Evolutionary conservation across 2,113 vertebrate genomes (phyloP), one percentile per base, ranked within the genome.

Genomic region (Hippocampus mohnikei): DNA sequence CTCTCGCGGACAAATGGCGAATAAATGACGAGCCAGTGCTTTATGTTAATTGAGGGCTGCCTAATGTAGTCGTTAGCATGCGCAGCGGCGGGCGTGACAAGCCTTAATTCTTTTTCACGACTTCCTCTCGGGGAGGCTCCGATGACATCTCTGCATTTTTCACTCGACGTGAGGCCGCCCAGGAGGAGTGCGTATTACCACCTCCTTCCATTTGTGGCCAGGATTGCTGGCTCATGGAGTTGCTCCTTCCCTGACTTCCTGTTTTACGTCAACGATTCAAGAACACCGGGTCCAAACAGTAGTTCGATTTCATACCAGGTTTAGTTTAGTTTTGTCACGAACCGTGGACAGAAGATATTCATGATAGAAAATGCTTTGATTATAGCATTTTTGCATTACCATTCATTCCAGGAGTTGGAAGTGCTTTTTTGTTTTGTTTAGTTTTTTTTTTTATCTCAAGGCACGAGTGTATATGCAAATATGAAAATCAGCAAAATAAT

Each of bases 41-140:
- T 78, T 85, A 84, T 85, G 87, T 84, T 89, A 88, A 90, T 89
- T 85, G 82, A 86, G 78, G 78, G 70, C 69, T 82, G 79, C 72
- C 75, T 90, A 90, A 91, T 91, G 84, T 81, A 73, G 84, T 87
- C 88, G 81, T 87, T 88, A 89, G 79, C 82, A 89, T 88, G 86
- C 87, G 48, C n/a, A 63, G 79, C 73, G 48, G 82, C 86, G 82
- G 75, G 80, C 77, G 64, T 60, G 69, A 71, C 48, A 50, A 76
- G 76, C 85, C 80, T 90, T 86, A 82, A 88, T 86, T 85, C 80
- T 86, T 85, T 81, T 84, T 83, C 78, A 85, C 79, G 82, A 84
- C 87, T 85, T 87, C 81, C 86, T 89, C 85, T 81, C 75, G 75
- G 82, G 80, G 77, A 83, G 80, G 72, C 81, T 67, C 40, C 65